Evolutionary conservation across 2,888 invertebrate genomes (phyloP).

Genomic region (Polydrusus cervinus): DNA sequence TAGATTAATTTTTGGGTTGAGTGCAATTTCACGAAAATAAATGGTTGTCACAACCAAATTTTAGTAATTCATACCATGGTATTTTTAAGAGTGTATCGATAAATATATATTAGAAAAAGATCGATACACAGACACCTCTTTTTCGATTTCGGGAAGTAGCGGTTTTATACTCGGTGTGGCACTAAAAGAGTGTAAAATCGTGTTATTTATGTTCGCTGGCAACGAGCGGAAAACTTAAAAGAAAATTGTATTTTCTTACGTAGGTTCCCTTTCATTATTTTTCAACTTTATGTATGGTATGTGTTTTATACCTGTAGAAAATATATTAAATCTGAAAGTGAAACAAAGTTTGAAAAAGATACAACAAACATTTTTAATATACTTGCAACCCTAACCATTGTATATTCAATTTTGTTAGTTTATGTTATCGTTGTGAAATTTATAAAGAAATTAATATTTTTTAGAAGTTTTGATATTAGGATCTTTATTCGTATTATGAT

Average conservation of each 20-base stretch:
- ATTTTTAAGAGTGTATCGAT: background rate
- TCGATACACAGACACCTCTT: background rate
- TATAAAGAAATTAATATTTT: too few relatives aligned
- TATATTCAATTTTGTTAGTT: too few relatives aligned
- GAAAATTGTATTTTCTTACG: slow-evolving; percentile 28
- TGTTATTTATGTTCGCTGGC: slow-evolving; percentile 35
- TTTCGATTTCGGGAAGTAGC: slow-evolving; percentile 11
- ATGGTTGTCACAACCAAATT: too few relatives aligned
- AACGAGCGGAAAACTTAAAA: slow-evolving; percentile 29
- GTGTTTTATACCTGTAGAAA: background rate
- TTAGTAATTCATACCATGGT: too few relatives aligned
- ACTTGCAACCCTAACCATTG: background rate
- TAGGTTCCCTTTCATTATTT: slow-evolving; percentile 18
- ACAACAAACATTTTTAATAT: background rate
- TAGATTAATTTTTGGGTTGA: too few relatives aligned
- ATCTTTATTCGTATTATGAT: too few relatives aligned
- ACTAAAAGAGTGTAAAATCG: slow-evolving; percentile 37
- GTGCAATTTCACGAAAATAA: too few relatives aligned
- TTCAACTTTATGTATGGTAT: background rate
- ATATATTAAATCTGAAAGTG: background rate
- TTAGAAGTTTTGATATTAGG: too few relatives aligned
- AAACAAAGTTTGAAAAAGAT: background rate
- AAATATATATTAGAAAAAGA: background rate
- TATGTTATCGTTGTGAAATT: too few relatives aligned
- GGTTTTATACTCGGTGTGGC: slow-evolving; percentile 32